Base-by-base conservation (phyloP, 1,140 invertebrate species). In the Potamilus streckersoni region DNA sequence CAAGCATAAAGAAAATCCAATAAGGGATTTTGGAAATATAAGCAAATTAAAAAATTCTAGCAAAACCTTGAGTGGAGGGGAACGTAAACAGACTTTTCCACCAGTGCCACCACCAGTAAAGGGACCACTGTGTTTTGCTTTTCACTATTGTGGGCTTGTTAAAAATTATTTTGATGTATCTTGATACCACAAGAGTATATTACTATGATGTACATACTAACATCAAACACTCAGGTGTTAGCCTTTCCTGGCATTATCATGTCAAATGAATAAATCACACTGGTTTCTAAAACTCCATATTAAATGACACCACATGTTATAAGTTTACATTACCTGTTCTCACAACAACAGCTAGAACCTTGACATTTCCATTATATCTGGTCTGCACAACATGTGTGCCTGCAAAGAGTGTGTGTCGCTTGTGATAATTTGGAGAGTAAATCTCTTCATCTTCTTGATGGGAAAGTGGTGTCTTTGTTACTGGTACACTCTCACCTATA, bases 331-430 rank as follows among this genome's bases (percentile, higher is more conserved):
- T 69, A 92, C 91, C 91, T 31, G 96, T 96, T 65, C 95, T 91
- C 1, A 96, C 93, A 2, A 97, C 95, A 58, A 96, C 94, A 4
- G 95, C 96, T 58, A 93, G 89, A 23, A 93, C 91, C 69, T 90
- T 89, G 68, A 88, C 85, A 79, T 93, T 93, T 61, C 94, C 94
- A 85, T 95, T 96, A 86, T 96, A 97, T 74, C 97, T 91, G 0
- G 97, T 98, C 90, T 99, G 98, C 78, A 99, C 95, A 20, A 99
- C 93, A 84, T 94, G 93, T 0, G 98, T 99, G 0, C 98, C 98
- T 87, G 96, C 97, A 87, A 96, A 99, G 13, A 99, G 90, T 0
- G 96, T 96, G 85, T 98, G 96, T 60, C 95, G 93, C 1, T 94
- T 93, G 87, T 99, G 96, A 80, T 96, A 94, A 66, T 91, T 89